Base-by-base conservation (phyloP, 1,140 invertebrate genomes). In the Polypedilum pembai region DNA sequence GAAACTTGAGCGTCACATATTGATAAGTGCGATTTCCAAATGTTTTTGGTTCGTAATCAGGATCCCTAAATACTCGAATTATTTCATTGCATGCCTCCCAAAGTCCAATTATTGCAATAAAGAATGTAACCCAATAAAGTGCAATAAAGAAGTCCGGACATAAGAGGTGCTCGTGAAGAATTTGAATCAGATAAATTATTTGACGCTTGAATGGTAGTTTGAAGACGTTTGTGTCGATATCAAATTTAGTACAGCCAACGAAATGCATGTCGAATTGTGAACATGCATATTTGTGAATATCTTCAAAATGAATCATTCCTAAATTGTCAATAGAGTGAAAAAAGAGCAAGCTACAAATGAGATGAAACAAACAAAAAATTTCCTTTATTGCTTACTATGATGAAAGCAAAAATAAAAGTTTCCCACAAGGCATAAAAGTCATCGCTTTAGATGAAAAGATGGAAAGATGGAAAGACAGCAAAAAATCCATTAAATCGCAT, bases 401-500 rank as follows among this genome's bases (percentile, higher is more conserved):
- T 33, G 24, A 33, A 33, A 33, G 24, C 24, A 33, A 33, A 33
- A 33, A 12, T 12, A 56, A 15, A n/a, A n/a, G n/a, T n/a, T 56
- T 56, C 45, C 45, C 4, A 15, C 8, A 56, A 56, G 45, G 45
- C 45, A 56, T 10, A 4, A 56, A 15, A 56, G 15, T n/a, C 45
- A 12, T 56, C 10, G 45, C 3, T 56, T 56, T 15, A 56, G 12
- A n/a, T 56, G 10, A n/a, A n/a, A n/a, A 15, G 12, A 56, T 56
- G 45, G 12, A n/a, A n/a, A 15, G 12, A 56, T 56, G 45, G 12
- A 56, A n/a, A 56, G 45, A 56, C 12, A 12, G n/a, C 12, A 45
- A 45, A 45, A 56, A 56, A 56, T 56, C 45, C 45, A 56, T 56
- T 56, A 56, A 56, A 56, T 56, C 45, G 45, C 45, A 56, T 56